phyloP scores from a whole-genome alignment of 2,113 vertebrate species.

The Hydrochoerus hydrochaeris region DNA sequence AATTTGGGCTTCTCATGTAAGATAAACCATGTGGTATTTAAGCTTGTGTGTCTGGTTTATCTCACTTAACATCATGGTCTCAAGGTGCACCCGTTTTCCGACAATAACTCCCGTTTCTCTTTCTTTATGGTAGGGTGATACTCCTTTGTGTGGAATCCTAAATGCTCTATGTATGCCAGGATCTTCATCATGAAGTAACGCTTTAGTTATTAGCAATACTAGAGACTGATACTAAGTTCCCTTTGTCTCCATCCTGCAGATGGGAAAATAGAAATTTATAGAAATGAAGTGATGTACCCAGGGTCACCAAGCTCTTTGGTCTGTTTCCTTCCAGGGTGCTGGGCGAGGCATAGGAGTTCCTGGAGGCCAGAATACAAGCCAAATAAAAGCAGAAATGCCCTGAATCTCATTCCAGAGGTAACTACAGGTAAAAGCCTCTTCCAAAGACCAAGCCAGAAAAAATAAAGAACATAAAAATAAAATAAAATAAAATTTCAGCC shows the following conservation, averaged over 20 bases:
- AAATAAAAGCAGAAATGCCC: neutral
- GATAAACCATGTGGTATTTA: neutral
- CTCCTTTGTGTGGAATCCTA: neutral
- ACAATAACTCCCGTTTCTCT: neutral
- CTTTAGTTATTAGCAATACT: neutral
- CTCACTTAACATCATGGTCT: neutral
- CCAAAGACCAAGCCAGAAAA: neutral
- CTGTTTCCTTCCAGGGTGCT: neutral
- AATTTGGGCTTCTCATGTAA: neutral
- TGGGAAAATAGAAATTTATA: neutral
- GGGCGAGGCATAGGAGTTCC: neutral
- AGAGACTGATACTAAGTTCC: neutral
- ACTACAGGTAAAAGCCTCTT: neutral
- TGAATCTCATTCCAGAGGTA: neutral
- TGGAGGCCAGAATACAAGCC: neutral
- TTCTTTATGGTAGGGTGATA: neutral
- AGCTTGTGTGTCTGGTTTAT: neutral
- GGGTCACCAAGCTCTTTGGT: neutral
- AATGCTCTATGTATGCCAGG: neutral
- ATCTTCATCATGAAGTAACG: neutral
- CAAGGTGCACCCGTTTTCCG: no score
- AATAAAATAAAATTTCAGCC: neutral
- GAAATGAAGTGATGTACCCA: neutral
- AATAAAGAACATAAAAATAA: neutral
- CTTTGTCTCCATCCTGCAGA: neutral